Evolutionary conservation across 1,140 invertebrate species (phyloP).

Genomic region (Ostrea edulis): DNA sequence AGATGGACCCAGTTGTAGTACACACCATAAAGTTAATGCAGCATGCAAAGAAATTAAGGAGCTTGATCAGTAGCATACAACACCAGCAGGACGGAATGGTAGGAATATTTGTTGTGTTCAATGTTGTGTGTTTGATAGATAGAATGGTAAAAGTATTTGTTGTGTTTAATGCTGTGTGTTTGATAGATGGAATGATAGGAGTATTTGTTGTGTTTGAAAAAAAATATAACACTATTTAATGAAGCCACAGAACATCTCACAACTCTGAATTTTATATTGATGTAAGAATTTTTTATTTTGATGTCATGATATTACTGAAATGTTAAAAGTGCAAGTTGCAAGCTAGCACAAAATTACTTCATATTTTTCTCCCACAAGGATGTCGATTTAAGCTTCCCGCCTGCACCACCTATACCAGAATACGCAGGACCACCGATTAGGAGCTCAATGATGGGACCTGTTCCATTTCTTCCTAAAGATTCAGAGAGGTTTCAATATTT

Average conservation of each 20-base stretch:
- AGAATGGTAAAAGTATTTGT: too few species aligned
- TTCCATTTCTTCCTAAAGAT: slow-evolving; percentile 62
- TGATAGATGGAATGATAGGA: too few species aligned
- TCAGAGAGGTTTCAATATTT: slow-evolving; percentile 57
- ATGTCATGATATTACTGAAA: too few species aligned
- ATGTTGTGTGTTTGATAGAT: too few species aligned
- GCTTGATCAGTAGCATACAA: slow-evolving; percentile 64
- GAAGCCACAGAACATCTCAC: too few species aligned
- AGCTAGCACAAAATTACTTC: too few species aligned
- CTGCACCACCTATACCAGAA: slow-evolving; percentile 67
- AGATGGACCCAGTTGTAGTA: slow-evolving; percentile 71
- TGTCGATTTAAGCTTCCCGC: slow-evolving; percentile 56
- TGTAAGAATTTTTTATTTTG: too few species aligned
- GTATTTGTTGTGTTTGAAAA: too few species aligned
- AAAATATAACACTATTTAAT: too few species aligned
- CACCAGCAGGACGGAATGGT: slow-evolving; percentile 65
- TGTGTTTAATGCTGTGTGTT: too few species aligned
- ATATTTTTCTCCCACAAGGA: slow-evolving; percentile 30
- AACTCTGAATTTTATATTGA: too few species aligned
- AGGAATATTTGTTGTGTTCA: slow-evolving; percentile 10
- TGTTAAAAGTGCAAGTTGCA: too few species aligned
- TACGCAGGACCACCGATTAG: slow-evolving; percentile 62
- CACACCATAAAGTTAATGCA: slow-evolving; percentile 74
- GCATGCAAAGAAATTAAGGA: slow-evolving; percentile 66
- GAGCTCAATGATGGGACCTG: slow-evolving; percentile 50